Conservation (phyloP, 1,140 invertebrate species). For the Pachyrhynchus sulphureomaculatus region DNA sequence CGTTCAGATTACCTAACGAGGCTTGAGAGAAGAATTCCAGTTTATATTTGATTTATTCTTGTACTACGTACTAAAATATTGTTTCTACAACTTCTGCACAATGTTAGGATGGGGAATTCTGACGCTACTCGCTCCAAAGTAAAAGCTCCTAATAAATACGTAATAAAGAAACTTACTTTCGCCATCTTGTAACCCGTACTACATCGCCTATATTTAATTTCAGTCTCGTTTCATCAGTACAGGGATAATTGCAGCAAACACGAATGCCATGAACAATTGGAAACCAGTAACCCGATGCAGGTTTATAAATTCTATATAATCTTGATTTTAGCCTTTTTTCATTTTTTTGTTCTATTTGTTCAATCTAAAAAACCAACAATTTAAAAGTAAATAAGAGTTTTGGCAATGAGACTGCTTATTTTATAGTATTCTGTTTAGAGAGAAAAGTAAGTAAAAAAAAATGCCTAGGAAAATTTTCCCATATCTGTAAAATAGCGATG, state of each 20-base stretch:
- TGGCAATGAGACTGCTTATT: no score
- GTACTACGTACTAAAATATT: no score
- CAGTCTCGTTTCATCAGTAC: constrained; percentile 82
- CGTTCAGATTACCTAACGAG: no score
- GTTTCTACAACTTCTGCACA: no score
- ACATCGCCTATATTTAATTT: constrained; percentile 69
- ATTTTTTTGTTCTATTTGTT: constrained; percentile 87
- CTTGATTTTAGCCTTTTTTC: constrained; percentile 78
- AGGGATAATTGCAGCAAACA: constrained; percentile 76
- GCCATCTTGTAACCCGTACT: constrained; percentile 84
- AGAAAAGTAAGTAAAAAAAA: no score
- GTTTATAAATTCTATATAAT: constrained; percentile 65
- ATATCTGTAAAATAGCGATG: no score
- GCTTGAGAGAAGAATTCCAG: no score
- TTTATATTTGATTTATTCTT: no score
- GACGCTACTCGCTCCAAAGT: background rate
- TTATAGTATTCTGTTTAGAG: no score
- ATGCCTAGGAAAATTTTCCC: no score
- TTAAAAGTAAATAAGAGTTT: no score
- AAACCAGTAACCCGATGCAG: constrained; percentile 74
- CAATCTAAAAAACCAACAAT: constrained; percentile 65
- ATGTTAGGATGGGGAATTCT: no score
- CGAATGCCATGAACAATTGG: constrained; percentile 75
- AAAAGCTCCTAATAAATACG: background rate
- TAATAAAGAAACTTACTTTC: constrained; percentile 61